These are phyloP conservation scores for Vanessa atalanta DNA, from an alignment of 1,140 invertebrate genomes.

Conservation along the genomic window DNA sequence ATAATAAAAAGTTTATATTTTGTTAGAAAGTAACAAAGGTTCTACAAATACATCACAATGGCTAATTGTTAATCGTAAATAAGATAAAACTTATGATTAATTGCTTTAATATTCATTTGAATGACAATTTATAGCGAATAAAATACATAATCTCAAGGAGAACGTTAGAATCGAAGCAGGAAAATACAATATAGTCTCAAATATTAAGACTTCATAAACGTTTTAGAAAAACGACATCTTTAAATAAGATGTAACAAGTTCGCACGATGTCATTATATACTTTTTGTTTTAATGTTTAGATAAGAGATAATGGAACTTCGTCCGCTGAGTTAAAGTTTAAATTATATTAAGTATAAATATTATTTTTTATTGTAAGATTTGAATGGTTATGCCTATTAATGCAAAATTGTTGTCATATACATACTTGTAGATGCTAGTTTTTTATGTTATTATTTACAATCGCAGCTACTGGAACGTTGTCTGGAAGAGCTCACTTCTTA, in stretches of 20 bases:
- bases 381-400: too few species aligned
- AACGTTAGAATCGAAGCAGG: conserved; percentile 11
- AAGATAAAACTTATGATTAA: neutral
- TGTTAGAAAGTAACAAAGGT: neutral
- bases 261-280: neutral
- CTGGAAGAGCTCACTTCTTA: too few species aligned
- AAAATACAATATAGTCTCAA: conserved; percentile 14
- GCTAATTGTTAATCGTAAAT: neutral
- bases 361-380: too few species aligned
- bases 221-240: conserved; percentile 3
- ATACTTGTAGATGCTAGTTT: too few species aligned
- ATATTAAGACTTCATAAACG: conserved; percentile 15
- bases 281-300: conserved; percentile 1
- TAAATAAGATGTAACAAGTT: conserved; percentile 1
- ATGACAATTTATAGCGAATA: conserved; percentile 8
- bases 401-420: too few species aligned
- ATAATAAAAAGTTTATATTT: too few species aligned
- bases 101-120: neutral
- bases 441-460: too few species aligned
- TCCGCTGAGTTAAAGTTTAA: too few species aligned
- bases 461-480: too few species aligned
- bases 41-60: neutral
- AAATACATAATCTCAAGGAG: conserved; percentile 13
- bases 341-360: neutral
- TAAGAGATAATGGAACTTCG: neutral